Evolutionary conservation across 2,797 vertebrate genomes (phyloP).

Genomic region (Balearica regulorum): DNA sequence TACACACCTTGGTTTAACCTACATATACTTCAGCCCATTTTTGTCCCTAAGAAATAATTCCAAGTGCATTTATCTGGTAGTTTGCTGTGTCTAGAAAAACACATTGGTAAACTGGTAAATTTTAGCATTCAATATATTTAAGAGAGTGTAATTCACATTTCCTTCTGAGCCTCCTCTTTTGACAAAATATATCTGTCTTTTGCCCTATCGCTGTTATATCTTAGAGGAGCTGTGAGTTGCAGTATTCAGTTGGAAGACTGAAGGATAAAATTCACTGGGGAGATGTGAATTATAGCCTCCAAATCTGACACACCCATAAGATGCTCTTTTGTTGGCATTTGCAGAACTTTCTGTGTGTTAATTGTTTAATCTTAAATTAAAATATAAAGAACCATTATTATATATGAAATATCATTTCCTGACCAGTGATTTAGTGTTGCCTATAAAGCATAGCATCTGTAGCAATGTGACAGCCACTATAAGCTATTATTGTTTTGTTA

Average conservation of each 20-base stretch:
- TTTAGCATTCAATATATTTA: background rate
- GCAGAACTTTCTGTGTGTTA: constrained; percentile 18
- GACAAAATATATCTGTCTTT: background rate
- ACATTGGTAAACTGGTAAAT: background rate
- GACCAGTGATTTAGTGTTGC: background rate
- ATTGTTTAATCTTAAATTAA: constrained; percentile 35
- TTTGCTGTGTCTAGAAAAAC: background rate
- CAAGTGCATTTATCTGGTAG: background rate
- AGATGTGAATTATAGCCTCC: background rate
- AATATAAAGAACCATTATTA: constrained; percentile 1
- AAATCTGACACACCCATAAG: background rate
- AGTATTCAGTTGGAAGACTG: background rate
- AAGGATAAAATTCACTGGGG: background rate
- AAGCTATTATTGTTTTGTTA: background rate
- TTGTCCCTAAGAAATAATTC: constrained; percentile 34
- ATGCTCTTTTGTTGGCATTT: constrained; percentile 22
- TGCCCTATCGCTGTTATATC: background rate
- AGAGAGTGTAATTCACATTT: background rate
- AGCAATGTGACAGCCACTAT: background rate
- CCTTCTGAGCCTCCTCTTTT: background rate
- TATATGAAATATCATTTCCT: background rate
- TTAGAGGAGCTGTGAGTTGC: background rate
- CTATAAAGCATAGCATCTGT: background rate
- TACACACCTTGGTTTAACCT: constrained; percentile 66
- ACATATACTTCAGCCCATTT: constrained; percentile 43